Evolutionary conservation across 2,888 invertebrate genomes (phyloP).

Genomic region (Eupelmus urozonus): DNA sequence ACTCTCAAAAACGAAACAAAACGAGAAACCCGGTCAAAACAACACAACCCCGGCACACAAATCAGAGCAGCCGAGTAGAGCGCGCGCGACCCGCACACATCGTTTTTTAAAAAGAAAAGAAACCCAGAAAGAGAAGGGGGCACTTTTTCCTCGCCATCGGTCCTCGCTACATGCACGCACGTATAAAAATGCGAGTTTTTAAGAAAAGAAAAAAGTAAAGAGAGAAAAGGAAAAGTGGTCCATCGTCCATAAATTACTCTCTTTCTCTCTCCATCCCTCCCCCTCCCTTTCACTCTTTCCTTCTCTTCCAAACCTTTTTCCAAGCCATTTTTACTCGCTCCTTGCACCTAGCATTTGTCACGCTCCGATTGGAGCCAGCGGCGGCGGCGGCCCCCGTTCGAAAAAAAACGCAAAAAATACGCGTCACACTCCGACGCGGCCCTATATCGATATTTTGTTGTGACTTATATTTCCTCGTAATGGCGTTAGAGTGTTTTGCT

Average conservation of each 20-base stretch:
- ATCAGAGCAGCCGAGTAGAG: no score
- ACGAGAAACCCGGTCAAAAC: no score
- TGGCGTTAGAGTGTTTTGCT: slow-evolving; percentile 55
- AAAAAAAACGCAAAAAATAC: slow-evolving; percentile 43
- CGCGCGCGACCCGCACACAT: neutral
- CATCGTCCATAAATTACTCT: slow-evolving; percentile 49
- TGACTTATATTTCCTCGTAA: slow-evolving; percentile 60
- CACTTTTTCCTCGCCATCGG: slow-evolving; percentile 17
- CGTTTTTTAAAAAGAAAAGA: neutral
- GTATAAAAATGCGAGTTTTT: slow-evolving; percentile 28
- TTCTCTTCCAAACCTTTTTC: neutral
- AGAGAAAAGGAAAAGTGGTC: slow-evolving; percentile 17
- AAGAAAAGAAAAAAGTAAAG: slow-evolving; percentile 12
- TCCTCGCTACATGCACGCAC: neutral
- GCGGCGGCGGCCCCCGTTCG: neutral
- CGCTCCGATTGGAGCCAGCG: slow-evolving; percentile 50
- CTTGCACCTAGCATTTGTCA: slow-evolving; percentile 59
- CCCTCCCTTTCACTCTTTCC: neutral
- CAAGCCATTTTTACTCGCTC: slow-evolving; percentile 38
- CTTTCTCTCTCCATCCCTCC: neutral
- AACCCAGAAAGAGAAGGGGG: neutral
- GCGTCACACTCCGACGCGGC: slow-evolving; percentile 49
- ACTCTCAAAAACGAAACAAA: no score
- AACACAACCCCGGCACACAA: no score
- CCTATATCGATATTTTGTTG: slow-evolving; percentile 58